Evolutionary conservation across 23 tunicate genomes (phyloP), one percentile per base, ranked within the genome.

Genomic region (Oikopleura dioica): DNA sequence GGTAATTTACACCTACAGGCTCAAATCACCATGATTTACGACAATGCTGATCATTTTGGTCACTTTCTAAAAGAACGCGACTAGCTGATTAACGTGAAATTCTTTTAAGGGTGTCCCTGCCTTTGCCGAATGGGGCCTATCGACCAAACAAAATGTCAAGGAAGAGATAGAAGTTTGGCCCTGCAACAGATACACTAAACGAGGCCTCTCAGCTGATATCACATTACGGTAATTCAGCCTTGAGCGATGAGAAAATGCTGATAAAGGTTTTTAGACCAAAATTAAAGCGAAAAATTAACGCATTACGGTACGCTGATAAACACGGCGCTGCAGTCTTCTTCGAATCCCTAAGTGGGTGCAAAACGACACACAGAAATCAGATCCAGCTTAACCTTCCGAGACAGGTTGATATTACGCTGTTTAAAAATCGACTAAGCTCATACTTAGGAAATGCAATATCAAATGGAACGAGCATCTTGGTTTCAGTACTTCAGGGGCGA

Each of bases 111-210:
- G 72, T 16, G 29, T 63, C 4, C 72, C 72, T 2, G 30, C 72
- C 16, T 63, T 63, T 28, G 32, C 26, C 29, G 32, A 63, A 28
- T 63, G 72, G 72, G 16, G 30, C 2, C 2, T 63, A 63, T 63
- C 72, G 29, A 2, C 72, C 4, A 63, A 63, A 2, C 30, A 63
- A 63, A 63, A 63, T 31, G 16, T 21, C 33, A 63, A 28, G 26
- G 72, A 63, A 63, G 72, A 63, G 26, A 63, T 63, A 31, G 33
- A 63, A 63, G 33, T 63, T 23, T 63, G 72, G 72, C 72, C 72
- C 16, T 63, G 32, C 32, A 63, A 63, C 33, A 31, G 26, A 2
- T 63, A 63, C 33, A 63, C 72, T 28, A 63, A 63, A 63, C 29
- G 72, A 21, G 72, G 72, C 16, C 29, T 63, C 29, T 63, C 72